Percentiles rank a stretch among this genome's conserved stretches.
Evolutionary conservation across 2,113 vertebrate genomes (phyloP).

Genomic region (Scopus umbretta): DNA sequence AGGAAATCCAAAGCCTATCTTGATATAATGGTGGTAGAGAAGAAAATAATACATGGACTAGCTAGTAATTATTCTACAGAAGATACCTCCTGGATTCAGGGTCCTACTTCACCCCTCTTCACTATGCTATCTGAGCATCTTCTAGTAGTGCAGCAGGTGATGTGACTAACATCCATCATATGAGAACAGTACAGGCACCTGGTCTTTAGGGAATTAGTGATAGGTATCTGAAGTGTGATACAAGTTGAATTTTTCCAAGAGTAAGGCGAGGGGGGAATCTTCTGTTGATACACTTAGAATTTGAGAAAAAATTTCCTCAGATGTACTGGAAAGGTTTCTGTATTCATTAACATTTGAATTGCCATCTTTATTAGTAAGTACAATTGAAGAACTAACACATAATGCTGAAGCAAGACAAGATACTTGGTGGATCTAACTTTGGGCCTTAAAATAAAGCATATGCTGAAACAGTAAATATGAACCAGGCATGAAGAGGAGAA

Average conservation of each 20-base stretch:
- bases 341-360: neutral
- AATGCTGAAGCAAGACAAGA: neutral
- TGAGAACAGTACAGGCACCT: neutral
- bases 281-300: neutral
- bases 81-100: neutral
- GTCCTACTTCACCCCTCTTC: neutral
- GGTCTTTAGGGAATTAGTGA: neutral
- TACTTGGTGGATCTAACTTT: neutral
- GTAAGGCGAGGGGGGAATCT: neutral
- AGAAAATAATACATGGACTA: neutral
- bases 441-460: neutral
- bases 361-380: neutral
- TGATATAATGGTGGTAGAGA: neutral
- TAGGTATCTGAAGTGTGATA: neutral
- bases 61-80: neutral
- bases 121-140: neutral
- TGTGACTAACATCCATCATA: slow-evolving; percentile 1
- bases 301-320: neutral
- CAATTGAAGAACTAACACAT: neutral
- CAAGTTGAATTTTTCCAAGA: neutral
- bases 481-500: neutral
- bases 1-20: neutral
- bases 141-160: slow-evolving; percentile 4
- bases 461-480: neutral
- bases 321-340: neutral